Conservation (phyloP, 1,140 invertebrate species). For the Proales similis region DNA sequence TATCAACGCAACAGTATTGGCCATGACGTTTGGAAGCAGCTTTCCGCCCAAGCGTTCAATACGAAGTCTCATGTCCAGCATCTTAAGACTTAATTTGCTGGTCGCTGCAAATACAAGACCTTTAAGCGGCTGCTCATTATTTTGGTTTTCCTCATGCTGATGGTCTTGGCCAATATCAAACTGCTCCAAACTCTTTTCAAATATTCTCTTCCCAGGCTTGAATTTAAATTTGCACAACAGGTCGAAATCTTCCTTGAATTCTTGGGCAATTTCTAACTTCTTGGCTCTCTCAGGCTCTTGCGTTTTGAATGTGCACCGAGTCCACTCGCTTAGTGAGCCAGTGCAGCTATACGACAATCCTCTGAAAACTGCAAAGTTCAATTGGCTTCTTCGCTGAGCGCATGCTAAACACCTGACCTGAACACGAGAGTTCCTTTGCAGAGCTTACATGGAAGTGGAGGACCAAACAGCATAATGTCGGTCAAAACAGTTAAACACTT, state of each 20-base stretch:
- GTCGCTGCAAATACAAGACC: constrained; percentile 5
- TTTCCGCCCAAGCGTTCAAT: constrained; percentile 19
- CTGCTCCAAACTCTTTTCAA: constrained; percentile 6
- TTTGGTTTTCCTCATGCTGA: not conserved
- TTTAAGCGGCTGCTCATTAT: not conserved
- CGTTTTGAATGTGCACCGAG: constrained; percentile 69
- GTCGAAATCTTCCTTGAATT: constrained; percentile 64
- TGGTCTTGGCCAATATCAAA: constrained; percentile 13
- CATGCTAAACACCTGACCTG: too few relatives aligned
- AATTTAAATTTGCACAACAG: constrained; percentile 38
- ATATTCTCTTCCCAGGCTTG: not conserved
- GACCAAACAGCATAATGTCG: constrained; percentile 72
- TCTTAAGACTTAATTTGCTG: constrained; percentile 21
- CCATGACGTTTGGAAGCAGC: constrained; percentile 1
- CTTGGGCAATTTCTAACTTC: constrained; percentile 57
- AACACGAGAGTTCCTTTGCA: constrained; percentile 61
- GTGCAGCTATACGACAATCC: constrained; percentile 71
- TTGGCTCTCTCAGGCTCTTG: constrained; percentile 64
- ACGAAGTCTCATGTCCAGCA: constrained; percentile 11
- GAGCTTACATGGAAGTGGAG: constrained; percentile 66
- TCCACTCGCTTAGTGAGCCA: constrained; percentile 80
- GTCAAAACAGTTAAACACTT: constrained; percentile 43
- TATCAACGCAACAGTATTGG: constrained; percentile 1
- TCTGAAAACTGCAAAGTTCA: constrained; percentile 58
- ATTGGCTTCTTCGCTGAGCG: too few relatives aligned